phyloP scores from a whole-genome alignment of 2,888 invertebrate genomes.

The Anthrax anthrax region DNA sequence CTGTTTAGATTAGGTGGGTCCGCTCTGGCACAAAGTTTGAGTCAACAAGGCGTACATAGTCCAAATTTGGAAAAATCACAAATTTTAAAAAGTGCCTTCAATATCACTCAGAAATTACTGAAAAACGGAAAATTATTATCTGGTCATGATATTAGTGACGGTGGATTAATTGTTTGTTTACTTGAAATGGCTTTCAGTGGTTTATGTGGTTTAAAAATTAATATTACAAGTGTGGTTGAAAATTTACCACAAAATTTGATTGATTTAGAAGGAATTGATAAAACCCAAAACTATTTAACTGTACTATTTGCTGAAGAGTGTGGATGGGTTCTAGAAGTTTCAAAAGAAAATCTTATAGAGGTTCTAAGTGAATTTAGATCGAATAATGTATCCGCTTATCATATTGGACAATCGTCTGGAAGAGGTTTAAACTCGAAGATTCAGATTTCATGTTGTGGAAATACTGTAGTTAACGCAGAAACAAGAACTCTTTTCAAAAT shows the following conservation, averaged over 20 bases:
- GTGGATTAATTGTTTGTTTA: conserved; percentile 78
- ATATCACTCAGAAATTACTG: conserved; percentile 70
- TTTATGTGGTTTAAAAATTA: conserved; percentile 58
- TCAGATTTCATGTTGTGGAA: conserved; percentile 15
- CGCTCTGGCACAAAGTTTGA: conserved; percentile 80
- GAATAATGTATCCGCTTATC: conserved; percentile 45
- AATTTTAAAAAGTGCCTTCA: conserved; percentile 60
- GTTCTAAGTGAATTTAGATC: conserved; percentile 47
- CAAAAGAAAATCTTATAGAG: conserved; percentile 38
- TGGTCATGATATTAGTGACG: conserved; percentile 95
- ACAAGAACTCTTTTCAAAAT: conserved; percentile 57
- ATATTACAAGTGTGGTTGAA: conserved; percentile 39
- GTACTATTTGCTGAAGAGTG: conserved; percentile 74
- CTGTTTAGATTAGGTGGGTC: conserved; percentile 77
- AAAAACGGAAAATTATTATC: conserved; percentile 42
- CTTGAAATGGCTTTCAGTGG: conserved; percentile 97
- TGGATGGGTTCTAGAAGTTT: conserved; percentile 70
- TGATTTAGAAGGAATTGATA: conserved; percentile 19
- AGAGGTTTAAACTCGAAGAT: conserved; percentile 44
- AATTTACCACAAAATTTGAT: conserved; percentile 14
- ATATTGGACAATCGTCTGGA: conserved; percentile 51
- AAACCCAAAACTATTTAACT: conserved; percentile 42
- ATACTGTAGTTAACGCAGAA: conserved; percentile 40
- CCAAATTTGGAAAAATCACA: conserved; percentile 67
- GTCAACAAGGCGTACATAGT: conserved; percentile 62